Base-by-base conservation (phyloP, 1,140 invertebrate genomes). In the Physella acuta region DNA sequence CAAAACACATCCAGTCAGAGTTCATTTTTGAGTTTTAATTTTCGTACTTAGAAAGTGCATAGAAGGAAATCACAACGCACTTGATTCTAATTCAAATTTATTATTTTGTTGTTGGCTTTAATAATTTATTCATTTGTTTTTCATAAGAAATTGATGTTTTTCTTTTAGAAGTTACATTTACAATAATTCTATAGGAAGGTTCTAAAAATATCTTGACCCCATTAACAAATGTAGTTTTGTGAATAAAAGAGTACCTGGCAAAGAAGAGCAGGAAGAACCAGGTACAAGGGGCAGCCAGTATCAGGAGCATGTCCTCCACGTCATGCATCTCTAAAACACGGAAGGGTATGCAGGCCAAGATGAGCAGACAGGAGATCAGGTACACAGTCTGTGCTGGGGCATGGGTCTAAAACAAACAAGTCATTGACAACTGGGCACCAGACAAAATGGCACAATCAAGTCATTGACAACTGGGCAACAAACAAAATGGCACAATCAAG, bases 241-340 rank as follows among this genome's bases (percentile, higher is more conserved):
- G n/a, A n/a, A n/a, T n/a, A n/a, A 20, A 20, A 37, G 52, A 68
- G 72, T 87, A 98, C 95, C 96, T 95, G 39, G 96, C 96, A 87
- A 99, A 99, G 84, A 99, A 99, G 90, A 99, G 96, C 0, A 99
- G 88, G 63, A 97, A 90, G 84, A 98, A 96, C 96, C 97, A 99
- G 14, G 92, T 93, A 17, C 94, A 93, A 0, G 97, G 96, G 28
- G 97, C 90, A 0, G 96, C 92, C 73, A 98, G 91, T 3, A 94
- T 89, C 28, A 99, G 85, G 39, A 99, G 90, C 5, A 93, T 92
- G 84, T 98, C 97, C 86, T 99, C 97, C 0, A 92, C 76, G 20
- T 61, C 44, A 39, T 74, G 60, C 3, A 74, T 67, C 20, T 88
- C 88, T 33, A 88, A 86, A 17, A 98, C 75, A 30, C 96, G 89